These are phyloP conservation scores for Eupithecia insigniata DNA, from an alignment of 2,888 invertebrate species.

Conservation along the genomic window DNA sequence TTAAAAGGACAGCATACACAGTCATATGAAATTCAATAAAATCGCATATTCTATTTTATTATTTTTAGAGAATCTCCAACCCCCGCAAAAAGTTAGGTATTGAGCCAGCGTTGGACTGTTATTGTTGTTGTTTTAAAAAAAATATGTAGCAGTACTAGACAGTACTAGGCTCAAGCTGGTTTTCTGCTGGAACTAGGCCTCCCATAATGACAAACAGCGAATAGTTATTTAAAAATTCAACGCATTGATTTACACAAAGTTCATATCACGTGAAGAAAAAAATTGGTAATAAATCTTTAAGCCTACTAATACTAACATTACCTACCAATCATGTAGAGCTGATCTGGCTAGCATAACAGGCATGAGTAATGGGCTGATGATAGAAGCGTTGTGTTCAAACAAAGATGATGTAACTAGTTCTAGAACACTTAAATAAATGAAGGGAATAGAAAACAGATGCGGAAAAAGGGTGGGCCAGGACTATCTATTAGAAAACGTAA, in stretches of 20 bases:
- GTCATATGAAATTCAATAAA: background rate
- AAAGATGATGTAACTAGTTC: background rate
- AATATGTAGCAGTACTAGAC: too few species aligned
- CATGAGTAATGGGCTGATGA: conserved; percentile 1
- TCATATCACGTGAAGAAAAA: background rate
- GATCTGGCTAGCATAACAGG: background rate
- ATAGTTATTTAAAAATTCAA: background rate
- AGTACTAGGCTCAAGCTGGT: too few species aligned
- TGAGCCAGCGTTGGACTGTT: too few species aligned
- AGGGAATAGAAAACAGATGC: conserved; percentile 1
- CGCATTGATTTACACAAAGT: background rate
- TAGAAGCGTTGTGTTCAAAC: background rate
- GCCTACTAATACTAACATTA: background rate
- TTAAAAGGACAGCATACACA: background rate
- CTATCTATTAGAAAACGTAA: too few species aligned
- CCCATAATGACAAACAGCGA: background rate
- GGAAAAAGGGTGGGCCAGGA: background rate
- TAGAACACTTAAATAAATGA: background rate
- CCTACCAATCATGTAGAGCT: background rate
- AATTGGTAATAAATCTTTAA: background rate
- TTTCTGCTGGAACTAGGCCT: background rate
- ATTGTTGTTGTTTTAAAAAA: background rate
- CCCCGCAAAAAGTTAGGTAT: too few species aligned
- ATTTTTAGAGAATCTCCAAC: too few species aligned
- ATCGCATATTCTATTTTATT: too few species aligned